Base-by-base conservation (phyloP, 2,797 vertebrate genomes). In the Holocentrus rufus region DNA sequence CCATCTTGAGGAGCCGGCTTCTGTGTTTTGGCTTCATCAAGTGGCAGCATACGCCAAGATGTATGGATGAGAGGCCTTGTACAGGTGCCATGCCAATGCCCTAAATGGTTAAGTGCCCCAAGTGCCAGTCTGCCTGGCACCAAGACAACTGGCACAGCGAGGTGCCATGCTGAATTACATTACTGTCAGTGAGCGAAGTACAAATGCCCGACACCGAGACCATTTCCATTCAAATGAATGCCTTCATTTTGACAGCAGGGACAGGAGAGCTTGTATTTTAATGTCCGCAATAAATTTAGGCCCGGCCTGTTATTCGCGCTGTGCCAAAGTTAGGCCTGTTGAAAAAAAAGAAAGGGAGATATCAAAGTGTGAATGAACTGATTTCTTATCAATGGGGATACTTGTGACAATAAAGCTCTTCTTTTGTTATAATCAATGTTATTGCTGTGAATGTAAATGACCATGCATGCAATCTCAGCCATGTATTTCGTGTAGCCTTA, bases 51-150 rank as follows among this genome's bases (percentile, higher is more conserved):
- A 84, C 8, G 77, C 83, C 81, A 87, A 86, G 83, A 89, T 52
- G 87, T 89, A 86, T 84, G 79, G 86, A 90, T 74, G 89, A 89
- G 90, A 88, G 85, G 82, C 75, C 84, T 72, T 75, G 81, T 72
- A 67, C 85, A 88, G 89, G 85, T 84, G 86, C 84, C 81, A 79
- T 89, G 89, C 89, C 90, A 92, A 88, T 81, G 82, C 92, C 91
- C 90, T 92, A 92, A 94, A 94, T 83, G 90, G 90, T 92, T 91
- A 93, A 93, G 87, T 88, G 87, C 83, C 87, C 85, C 77, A 67
- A 88, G 90, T 91, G 92, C 90, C 89, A 91, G 87, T 85, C 83
- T 76, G 85, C 72, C 85, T 94, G 93, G 93, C 93, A 85, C 68
- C 7, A 46, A 66, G 89, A 92, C 93, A 94, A 79, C 90, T 93